Percentiles rank a stretch among this genome's conserved stretches.
phyloP scores from a whole-genome alignment of 1,140 invertebrate species.

The Formica exsecta region DNA sequence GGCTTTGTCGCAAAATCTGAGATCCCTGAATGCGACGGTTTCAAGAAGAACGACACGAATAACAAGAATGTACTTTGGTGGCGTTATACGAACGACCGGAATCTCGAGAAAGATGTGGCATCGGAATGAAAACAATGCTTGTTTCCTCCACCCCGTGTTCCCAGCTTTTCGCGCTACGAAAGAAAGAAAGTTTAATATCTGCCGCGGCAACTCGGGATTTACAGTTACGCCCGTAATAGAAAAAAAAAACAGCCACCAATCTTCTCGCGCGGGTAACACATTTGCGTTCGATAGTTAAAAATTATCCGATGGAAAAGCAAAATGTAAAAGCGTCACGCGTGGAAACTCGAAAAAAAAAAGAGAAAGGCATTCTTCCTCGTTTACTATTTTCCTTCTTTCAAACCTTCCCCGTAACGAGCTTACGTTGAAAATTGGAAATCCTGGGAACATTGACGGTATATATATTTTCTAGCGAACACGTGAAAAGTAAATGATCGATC shows the following conservation, averaged over 20 bases:
- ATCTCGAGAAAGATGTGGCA: conserved; percentile 19
- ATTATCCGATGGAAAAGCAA: neutral
- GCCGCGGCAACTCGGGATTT: conserved; percentile 24
- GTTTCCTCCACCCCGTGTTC: neutral
- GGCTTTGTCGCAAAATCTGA: neutral
- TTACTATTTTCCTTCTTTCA: neutral
- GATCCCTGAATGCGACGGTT: conserved; percentile 16
- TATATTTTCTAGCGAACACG: neutral
- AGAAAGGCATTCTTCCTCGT: neutral
- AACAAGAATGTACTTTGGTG: conserved; percentile 20
- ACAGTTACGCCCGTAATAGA: conserved; percentile 28
- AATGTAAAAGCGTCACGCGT: no score
- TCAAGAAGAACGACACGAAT: conserved; percentile 17
- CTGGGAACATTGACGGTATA: conserved; percentile 6
- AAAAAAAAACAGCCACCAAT: conserved; percentile 9
- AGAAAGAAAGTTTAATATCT: conserved; percentile 48
- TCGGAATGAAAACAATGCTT: conserved; percentile 67
- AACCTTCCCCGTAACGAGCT: neutral
- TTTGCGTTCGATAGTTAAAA: conserved; percentile 14
- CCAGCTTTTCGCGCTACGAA: conserved; percentile 5
- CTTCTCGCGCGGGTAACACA: neutral
- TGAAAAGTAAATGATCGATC: conserved; percentile 24
- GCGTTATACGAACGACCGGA: conserved; percentile 7
- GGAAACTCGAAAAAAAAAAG: neutral
- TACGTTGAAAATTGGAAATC: neutral